These are phyloP conservation scores for Oenanthe melanoleuca DNA, from an alignment of 2,113 vertebrate species.

Conservation along the genomic window DNA sequence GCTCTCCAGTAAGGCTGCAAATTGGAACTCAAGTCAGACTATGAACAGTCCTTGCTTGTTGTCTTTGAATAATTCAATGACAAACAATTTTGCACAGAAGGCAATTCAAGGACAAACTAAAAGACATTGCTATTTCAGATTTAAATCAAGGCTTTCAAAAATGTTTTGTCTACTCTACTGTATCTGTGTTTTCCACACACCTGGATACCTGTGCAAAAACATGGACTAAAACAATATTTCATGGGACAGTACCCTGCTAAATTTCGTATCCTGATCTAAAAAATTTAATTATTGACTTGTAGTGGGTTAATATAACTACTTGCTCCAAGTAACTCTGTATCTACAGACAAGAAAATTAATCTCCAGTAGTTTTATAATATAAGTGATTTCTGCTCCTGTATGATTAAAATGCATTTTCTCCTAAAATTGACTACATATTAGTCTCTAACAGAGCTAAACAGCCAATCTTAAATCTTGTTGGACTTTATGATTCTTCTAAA, in stretches of 20 bases:
- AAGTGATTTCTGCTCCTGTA: neutral
- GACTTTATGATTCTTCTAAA: slow-evolving; percentile 19
- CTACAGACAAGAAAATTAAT: neutral
- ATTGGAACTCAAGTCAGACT: neutral
- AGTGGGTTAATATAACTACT: neutral
- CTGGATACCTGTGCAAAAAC: neutral
- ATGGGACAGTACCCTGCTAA: neutral
- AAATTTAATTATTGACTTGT: neutral
- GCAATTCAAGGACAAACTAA: neutral
- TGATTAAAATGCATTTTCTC: neutral
- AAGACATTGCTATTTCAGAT: neutral
- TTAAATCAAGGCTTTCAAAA: neutral
- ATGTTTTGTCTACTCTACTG: neutral
- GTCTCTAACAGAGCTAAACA: neutral
- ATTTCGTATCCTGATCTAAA: neutral
- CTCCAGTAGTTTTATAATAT: neutral
- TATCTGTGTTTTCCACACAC: neutral
- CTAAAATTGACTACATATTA: neutral
- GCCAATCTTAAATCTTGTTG: neutral
- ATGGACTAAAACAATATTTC: neutral
- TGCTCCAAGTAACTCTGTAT: neutral
- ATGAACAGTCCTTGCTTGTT: neutral
- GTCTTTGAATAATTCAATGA: neutral
- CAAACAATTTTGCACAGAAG: neutral
- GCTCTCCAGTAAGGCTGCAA: neutral